Conservation (phyloP, 2,888 invertebrate species). For the Koerneria pararmatus region DNA sequence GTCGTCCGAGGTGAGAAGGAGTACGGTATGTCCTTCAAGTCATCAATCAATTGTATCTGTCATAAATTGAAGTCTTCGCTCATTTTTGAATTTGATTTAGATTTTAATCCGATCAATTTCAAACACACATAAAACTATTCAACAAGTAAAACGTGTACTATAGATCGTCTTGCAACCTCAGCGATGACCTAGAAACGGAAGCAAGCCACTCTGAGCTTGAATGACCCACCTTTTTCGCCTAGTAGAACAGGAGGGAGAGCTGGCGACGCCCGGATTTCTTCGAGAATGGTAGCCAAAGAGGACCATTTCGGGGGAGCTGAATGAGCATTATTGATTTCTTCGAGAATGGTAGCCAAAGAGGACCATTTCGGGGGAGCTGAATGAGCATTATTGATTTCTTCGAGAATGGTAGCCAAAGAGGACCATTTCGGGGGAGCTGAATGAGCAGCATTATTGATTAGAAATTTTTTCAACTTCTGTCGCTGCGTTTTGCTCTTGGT, state of each 20-base stretch:
- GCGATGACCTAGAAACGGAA: too few relatives aligned
- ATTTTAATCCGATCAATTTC: neutral
- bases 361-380: slow-evolving; percentile 53
- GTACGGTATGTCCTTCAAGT: slow-evolving; percentile 41
- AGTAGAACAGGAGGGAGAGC: slow-evolving; percentile 23
- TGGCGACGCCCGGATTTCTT: slow-evolving; percentile 37
- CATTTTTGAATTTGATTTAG: neutral
- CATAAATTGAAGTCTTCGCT: too few relatives aligned
- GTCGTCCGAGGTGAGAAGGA: slow-evolving; percentile 47
- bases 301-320: slow-evolving; percentile 53
- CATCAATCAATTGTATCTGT: too few relatives aligned
- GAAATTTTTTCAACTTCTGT: too few relatives aligned
- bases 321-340: slow-evolving; percentile 50
- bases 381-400: slow-evolving; percentile 50
- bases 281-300: slow-evolving; percentile 39
- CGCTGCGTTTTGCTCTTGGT: too few relatives aligned
- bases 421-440: slow-evolving; percentile 53
- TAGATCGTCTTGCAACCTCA: too few relatives aligned
- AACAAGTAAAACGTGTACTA: too few relatives aligned
- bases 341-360: slow-evolving; percentile 39
- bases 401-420: slow-evolving; percentile 39
- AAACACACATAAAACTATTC: too few relatives aligned
- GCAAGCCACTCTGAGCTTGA: too few relatives aligned
- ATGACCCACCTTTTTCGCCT: slow-evolving; percentile 24
- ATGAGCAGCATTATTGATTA: too few relatives aligned